Conservation (phyloP, 2,888 invertebrate species). For the Lasioglossum calceatum region DNA sequence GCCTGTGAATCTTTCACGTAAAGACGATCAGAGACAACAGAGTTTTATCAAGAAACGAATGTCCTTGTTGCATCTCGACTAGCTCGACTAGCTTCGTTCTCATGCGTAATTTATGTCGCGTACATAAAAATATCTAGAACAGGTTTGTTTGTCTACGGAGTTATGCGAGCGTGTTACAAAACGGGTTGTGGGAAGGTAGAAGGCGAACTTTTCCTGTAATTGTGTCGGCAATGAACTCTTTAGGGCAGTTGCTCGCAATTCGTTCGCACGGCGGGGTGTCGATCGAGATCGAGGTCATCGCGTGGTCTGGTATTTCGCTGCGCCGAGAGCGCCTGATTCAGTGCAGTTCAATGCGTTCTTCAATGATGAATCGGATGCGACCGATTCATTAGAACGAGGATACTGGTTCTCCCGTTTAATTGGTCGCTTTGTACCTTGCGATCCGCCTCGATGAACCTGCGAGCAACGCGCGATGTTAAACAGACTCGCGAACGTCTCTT, state of each 20-base stretch:
- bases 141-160: neutral
- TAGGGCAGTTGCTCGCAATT: constrained; percentile 13
- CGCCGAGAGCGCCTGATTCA: constrained; percentile 30
- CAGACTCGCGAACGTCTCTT: neutral
- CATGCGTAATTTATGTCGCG: no score
- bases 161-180: neutral
- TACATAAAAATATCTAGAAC: neutral
- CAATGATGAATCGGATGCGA: constrained; percentile 15
- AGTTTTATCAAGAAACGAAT: neutral
- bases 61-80: neutral
- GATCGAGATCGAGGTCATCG: constrained; percentile 44
- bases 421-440: neutral
- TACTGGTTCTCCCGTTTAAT: constrained; percentile 23
- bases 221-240: constrained; percentile 26
- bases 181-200: neutral
- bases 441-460: neutral
- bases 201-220: constrained; percentile 18
- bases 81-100: neutral
- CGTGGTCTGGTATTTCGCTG: constrained; percentile 58
- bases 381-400: constrained; percentile 18
- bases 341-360: constrained; percentile 13
- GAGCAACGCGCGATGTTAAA: neutral
- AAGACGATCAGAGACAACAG: neutral
- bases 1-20: neutral
- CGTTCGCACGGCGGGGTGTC: constrained; percentile 40